Percentiles rank a stretch among this genome's conserved stretches.
phyloP scores from a whole-genome alignment of 2,888 invertebrate genomes.

The Sesamia inferens region DNA sequence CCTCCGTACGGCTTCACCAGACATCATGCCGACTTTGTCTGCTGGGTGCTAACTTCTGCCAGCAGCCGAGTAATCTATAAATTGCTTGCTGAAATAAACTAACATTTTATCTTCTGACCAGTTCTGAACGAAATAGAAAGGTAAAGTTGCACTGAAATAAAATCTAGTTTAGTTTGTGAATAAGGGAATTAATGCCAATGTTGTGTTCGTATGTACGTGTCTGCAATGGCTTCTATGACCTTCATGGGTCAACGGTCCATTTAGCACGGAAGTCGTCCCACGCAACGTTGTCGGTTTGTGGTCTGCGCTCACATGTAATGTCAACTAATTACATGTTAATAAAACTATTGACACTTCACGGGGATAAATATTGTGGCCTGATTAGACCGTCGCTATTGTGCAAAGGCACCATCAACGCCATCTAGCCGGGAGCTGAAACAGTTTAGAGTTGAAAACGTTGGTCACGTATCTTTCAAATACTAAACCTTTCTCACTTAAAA shows the following conservation, averaged over 20 bases:
- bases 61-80: too few species aligned
- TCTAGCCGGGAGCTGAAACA: neutral
- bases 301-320: neutral
- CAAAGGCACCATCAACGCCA: constrained; percentile 7
- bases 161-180: too few species aligned
- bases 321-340: neutral
- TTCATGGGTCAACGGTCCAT: constrained; percentile 39
- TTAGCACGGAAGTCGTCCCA: constrained; percentile 39
- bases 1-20: too few species aligned
- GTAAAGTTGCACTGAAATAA: too few species aligned
- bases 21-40: too few species aligned
- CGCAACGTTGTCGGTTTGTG: constrained; percentile 9
- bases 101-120: too few species aligned
- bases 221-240: constrained; percentile 4
- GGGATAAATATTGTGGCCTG: neutral
- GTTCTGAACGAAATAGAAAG: too few species aligned
- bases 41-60: too few species aligned
- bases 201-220: neutral
- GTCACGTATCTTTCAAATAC: neutral
- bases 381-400: neutral
- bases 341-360: neutral
- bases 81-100: too few species aligned
- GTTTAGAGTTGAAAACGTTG: neutral
- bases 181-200: too few species aligned
- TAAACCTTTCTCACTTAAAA: neutral